A percentile compares a stretch with the other conserved stretches of the same genome.
phyloP scores from a whole-genome alignment of 2,797 vertebrate genomes.

The Hydrocynus forskahlii region DNA sequence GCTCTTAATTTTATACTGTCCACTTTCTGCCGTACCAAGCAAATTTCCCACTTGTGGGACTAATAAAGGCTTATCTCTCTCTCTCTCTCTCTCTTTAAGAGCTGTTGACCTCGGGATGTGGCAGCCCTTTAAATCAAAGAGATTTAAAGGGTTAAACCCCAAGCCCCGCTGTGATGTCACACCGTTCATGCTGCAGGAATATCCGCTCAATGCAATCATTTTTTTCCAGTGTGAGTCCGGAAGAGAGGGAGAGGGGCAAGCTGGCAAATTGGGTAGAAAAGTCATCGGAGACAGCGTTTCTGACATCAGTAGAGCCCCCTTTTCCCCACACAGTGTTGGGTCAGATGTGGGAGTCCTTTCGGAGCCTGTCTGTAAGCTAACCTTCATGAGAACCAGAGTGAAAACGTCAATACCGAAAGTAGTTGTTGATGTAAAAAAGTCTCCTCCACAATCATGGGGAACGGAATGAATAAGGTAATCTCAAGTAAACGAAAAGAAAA shows the following conservation, averaged over 20 bases:
- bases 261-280: not conserved
- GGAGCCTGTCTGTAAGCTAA: not conserved
- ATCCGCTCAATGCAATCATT: constrained; percentile 46
- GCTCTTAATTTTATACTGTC: no score
- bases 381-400: constrained; percentile 27
- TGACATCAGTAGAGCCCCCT: not conserved
- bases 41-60: no score
- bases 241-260: constrained; percentile 54
- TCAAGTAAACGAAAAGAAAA: not conserved
- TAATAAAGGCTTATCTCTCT: no score
- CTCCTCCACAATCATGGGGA: constrained; percentile 80
- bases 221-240: constrained; percentile 65
- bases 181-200: constrained; percentile 41
- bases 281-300: not conserved
- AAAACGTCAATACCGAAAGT: constrained; percentile 18
- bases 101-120: no score
- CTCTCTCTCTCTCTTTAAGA: no score
- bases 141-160: constrained; percentile 32
- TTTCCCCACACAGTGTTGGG: not conserved
- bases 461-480: constrained; percentile 89
- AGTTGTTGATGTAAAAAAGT: constrained; percentile 21
- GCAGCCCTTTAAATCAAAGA: no score
- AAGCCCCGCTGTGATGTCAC: constrained; percentile 62
- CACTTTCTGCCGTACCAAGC: no score
- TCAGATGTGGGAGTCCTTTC: constrained; percentile 16